phyloP scores from a whole-genome alignment of 1,140 invertebrate genomes.

The Drosophila carrolli region DNA sequence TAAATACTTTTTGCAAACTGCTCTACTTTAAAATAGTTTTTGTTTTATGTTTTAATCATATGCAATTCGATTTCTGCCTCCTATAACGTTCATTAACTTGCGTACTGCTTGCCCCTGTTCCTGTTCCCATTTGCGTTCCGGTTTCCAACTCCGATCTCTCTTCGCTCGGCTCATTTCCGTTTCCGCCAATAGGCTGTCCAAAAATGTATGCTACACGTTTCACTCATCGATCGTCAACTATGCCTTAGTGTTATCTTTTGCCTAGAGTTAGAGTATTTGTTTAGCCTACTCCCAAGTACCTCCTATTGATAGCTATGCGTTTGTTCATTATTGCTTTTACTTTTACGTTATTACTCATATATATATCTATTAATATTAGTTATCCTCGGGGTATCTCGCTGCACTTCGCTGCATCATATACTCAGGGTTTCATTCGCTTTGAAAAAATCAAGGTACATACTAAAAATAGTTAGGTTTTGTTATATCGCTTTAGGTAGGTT shows the following conservation, averaged over 20 bases:
- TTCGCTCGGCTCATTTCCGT: conserved; percentile 2
- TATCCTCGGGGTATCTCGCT: conserved; percentile 34
- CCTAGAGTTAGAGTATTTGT: conserved; percentile 44
- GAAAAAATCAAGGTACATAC: conserved; percentile 81
- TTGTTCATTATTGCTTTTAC: conserved; percentile 80
- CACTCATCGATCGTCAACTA: conserved; percentile 41
- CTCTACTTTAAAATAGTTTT: conserved; percentile 82
- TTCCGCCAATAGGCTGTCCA: conserved; percentile 63
- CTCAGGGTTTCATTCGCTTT: conserved; percentile 52
- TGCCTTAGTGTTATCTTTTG: conserved; percentile 45
- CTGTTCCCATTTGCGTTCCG: conserved; percentile 29
- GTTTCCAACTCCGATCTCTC: conserved; percentile 16
- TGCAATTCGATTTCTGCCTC: conserved; percentile 60
- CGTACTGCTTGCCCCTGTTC: conserved; percentile 8
- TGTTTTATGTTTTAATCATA: conserved; percentile 63
- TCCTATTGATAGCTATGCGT: conserved; percentile 76
- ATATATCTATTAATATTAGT: conserved; percentile 58
- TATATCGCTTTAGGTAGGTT: conserved; percentile 79
- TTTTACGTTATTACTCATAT: conserved; percentile 69
- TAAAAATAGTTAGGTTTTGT: conserved; percentile 83
- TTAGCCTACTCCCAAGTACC: conserved; percentile 43
- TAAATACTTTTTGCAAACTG: conserved; percentile 78
- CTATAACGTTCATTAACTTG: not conserved
- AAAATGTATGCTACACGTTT: conserved; percentile 68
- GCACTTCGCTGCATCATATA: conserved; percentile 4